Base-by-base conservation (phyloP, 92 coral and sea anemone genomes). In the Heliopora coerulea region DNA sequence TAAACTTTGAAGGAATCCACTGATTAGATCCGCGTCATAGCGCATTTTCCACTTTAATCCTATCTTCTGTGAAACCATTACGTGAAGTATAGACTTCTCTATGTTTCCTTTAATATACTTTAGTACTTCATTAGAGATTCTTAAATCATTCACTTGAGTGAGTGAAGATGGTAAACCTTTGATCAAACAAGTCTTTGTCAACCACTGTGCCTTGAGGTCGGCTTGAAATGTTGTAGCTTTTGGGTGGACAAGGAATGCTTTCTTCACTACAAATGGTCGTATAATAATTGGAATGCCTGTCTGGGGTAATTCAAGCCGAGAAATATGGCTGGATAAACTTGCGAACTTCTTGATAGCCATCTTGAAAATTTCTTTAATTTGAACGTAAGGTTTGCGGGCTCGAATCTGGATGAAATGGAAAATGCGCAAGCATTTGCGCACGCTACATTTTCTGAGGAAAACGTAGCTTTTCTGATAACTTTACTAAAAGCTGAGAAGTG, bases 221-320 rank as follows among this genome's bases (percentile, higher is more conserved):
- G 87, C 73, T 34, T 80, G 91, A 59, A 84, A 82, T 1, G 82
- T 79, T 25, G 96, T 93, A 44, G 54, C 77, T n/a, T 81, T 78
- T 3, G 98, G 98, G 32, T 90, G 98, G 20, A 93, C 98, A 18
- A 84, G 87, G 56, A 79, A 87, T 0, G 98, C 98, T 73, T 88
- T 88, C 81, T 87, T 86, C 29, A 93, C 82, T 25, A 89, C 96
- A 64, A 90, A 96, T 11, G 85, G 96, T 5, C 96, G 87, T 11
- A 93, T 76, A 32, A 93, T 88, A 18, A 93, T 80, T 10, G 98
- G 98, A 19, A 93, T 82, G 57, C 98, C 98, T 19, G 96, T 93
- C 56, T 93, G 98, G 13, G 86, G 82, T 18, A 70, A 31, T 52
- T 70, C 77, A 70, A 70, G 21, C n/a, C 35, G 42, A 70, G 63